Conservation (phyloP, 1,140 invertebrate species). For the Trichoplusia ni region DNA sequence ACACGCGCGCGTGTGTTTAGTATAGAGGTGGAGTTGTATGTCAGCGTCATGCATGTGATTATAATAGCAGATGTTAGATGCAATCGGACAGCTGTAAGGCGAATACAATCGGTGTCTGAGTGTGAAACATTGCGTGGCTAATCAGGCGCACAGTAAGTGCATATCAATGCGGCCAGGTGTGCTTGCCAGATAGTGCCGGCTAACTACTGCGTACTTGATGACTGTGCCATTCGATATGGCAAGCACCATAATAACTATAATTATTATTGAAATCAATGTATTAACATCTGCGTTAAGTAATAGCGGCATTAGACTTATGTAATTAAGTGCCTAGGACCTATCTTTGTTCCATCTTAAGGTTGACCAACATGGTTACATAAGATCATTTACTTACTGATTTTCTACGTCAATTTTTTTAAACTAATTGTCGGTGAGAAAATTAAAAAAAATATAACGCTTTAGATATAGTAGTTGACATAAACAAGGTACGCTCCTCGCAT, state of each 20-base stretch:
- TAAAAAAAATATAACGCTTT: too few relatives aligned
- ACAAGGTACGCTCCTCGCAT: constrained; percentile 16
- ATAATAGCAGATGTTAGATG: constrained; percentile 21
- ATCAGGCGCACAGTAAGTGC: constrained; percentile 61
- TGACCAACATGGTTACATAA: too few relatives aligned
- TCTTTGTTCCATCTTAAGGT: too few relatives aligned
- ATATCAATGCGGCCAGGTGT: constrained; percentile 67
- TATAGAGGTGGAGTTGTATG: not conserved
- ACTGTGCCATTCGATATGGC: constrained; percentile 9
- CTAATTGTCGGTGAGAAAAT: too few relatives aligned
- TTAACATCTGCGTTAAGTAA: too few relatives aligned
- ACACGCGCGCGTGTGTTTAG: too few relatives aligned
- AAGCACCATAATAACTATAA: not conserved
- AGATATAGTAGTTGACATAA: too few relatives aligned
- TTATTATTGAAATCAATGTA: not conserved
- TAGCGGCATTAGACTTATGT: too few relatives aligned
- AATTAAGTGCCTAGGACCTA: too few relatives aligned
- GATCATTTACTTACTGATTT: too few relatives aligned
- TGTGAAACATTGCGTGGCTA: constrained; percentile 57
- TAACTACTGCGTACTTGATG: constrained; percentile 13
- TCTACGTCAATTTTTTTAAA: too few relatives aligned
- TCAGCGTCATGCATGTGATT: not conserved
- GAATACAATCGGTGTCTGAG: constrained; percentile 34
- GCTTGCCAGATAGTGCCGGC: constrained; percentile 9
- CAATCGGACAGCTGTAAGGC: constrained; percentile 18